These are phyloP conservation scores for Eupeodes latifasciatus DNA, from an alignment of 2,888 invertebrate species.

Conservation along the genomic window DNA sequence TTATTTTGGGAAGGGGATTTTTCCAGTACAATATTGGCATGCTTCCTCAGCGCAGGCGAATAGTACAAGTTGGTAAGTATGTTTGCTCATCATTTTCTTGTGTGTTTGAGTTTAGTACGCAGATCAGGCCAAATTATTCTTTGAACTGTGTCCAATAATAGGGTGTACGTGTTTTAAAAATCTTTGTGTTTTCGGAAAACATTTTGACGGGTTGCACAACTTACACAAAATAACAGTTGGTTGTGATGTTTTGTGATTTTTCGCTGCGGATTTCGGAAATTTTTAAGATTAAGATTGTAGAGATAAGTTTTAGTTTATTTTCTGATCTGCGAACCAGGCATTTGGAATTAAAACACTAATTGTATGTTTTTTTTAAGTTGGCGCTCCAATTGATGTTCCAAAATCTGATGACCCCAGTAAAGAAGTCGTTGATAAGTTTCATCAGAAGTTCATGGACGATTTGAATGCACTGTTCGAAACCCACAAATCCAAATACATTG, in stretches of 20 bases:
- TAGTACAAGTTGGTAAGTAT: slow-evolving; percentile 93
- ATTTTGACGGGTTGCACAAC: no score
- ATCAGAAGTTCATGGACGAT: slow-evolving; percentile 89
- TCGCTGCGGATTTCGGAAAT: no score
- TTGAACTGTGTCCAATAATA: no score
- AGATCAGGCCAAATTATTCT: no score
- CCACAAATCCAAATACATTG: slow-evolving; percentile 91
- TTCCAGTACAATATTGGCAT: slow-evolving; percentile 96
- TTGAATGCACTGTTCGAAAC: slow-evolving; percentile 91
- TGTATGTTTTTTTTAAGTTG: slow-evolving; percentile 86
- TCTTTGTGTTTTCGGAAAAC: no score
- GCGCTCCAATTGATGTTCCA: slow-evolving; percentile 91
- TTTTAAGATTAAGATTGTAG: no score
- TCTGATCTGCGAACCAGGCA: no score
- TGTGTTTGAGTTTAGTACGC: no score
- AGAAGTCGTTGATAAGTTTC: slow-evolving; percentile 91
- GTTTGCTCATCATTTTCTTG: neutral
- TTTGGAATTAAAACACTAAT: neutral
- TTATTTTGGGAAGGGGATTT: slow-evolving; percentile 93
- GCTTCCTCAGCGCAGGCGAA: slow-evolving; percentile 91
- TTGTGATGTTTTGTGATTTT: neutral
- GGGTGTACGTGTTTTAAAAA: no score
- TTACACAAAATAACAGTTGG: no score
- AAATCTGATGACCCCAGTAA: slow-evolving; percentile 89
- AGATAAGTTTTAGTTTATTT: no score